Conservation (phyloP, 2,113 vertebrate genomes). For the Otis tarda region DNA sequence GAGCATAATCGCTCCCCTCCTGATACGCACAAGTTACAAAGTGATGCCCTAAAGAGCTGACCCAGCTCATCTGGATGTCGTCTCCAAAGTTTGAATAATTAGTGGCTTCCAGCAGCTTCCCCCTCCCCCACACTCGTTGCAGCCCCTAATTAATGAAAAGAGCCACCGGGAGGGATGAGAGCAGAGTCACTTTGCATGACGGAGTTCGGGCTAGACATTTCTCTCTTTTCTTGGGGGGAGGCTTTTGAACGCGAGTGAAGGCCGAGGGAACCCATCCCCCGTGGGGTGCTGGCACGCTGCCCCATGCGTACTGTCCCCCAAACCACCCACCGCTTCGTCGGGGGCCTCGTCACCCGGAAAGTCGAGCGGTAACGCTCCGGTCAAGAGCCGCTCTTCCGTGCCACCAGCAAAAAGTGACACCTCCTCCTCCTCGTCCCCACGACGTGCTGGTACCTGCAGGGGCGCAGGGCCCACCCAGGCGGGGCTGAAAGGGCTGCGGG, state of each 20-base stretch:
- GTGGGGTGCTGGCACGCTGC: not conserved
- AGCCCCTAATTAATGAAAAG: slow-evolving; percentile 39
- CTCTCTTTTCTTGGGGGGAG: not conserved
- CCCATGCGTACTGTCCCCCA: not conserved
- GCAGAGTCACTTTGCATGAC: slow-evolving; percentile 28
- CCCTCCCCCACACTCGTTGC: not conserved
- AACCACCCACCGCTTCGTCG: not conserved
- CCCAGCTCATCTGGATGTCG: not conserved
- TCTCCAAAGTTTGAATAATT: slow-evolving; percentile 45
- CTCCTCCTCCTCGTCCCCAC: not conserved
- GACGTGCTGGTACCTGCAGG: not conserved
- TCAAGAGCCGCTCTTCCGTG: not conserved
- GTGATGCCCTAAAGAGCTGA: not conserved
- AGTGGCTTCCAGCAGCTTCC: not conserved
- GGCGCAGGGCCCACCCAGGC: no score
- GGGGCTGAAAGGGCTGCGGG: not conserved
- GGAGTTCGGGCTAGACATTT: not conserved
- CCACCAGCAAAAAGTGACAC: not conserved
- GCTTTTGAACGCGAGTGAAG: not conserved
- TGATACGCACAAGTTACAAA: not conserved
- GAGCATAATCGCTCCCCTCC: not conserved
- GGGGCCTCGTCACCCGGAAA: not conserved
- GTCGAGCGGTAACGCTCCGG: no score
- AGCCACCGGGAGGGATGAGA: slow-evolving; percentile 2
- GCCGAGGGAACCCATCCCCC: not conserved